Percentiles rank a stretch among this genome's conserved stretches.
phyloP scores from a whole-genome alignment of 2,797 vertebrate species.

The Vireo griseus region DNA sequence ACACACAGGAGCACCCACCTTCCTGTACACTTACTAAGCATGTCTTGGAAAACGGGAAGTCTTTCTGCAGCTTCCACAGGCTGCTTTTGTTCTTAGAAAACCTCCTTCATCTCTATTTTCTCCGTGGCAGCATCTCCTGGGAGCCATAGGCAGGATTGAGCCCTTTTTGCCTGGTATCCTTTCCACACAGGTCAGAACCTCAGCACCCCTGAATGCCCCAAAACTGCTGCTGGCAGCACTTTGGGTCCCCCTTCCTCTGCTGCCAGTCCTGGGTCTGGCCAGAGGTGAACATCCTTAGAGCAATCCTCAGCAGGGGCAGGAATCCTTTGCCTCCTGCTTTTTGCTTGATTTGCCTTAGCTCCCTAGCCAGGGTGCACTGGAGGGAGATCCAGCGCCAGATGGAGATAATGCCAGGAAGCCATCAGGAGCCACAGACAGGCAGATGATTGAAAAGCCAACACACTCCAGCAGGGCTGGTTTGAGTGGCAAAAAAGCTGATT shows the following conservation, averaged over 20 bases:
- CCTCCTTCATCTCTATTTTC: background rate
- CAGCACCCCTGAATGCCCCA: fast-evolving
- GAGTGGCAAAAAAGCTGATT: background rate
- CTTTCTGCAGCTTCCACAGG: background rate
- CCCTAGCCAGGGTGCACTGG: fast-evolving
- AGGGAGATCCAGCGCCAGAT: background rate
- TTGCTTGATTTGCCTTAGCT: background rate
- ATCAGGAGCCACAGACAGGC: background rate
- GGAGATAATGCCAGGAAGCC: background rate
- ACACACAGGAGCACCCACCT: background rate
- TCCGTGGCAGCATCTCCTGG: background rate
- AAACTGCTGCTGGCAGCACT: fast-evolving
- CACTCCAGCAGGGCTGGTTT: background rate
- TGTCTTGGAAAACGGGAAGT: background rate
- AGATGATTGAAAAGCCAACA: background rate
- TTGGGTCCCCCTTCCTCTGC: background rate
- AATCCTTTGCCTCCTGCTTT: background rate
- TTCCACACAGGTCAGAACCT: background rate
- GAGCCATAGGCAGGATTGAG: background rate
- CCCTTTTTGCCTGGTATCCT: background rate
- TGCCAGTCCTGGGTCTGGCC: fast-evolving
- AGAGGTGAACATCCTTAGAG: background rate
- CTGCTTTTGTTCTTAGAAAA: background rate
- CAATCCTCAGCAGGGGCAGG: background rate
- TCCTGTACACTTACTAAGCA: background rate